These are phyloP conservation scores for Conger conger DNA, from an alignment of 2,113 vertebrate species.

Conservation along the genomic window DNA sequence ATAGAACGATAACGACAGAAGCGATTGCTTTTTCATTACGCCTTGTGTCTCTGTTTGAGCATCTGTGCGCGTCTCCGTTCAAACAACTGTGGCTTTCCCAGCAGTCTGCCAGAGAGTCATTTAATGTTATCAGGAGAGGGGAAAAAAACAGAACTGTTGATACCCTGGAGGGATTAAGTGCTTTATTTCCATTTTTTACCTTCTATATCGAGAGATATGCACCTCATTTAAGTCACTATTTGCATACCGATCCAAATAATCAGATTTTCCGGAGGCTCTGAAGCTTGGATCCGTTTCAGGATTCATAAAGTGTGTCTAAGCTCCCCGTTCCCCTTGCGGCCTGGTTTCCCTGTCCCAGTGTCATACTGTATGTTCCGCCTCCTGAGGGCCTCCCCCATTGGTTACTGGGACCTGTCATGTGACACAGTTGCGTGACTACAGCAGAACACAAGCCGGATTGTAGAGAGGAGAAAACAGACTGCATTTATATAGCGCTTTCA, in stretches of 20 bases:
- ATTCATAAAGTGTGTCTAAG: constrained; percentile 13
- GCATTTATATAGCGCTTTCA: too few relatives aligned
- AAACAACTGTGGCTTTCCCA: neutral
- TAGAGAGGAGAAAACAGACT: too few relatives aligned
- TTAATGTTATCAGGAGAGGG: neutral
- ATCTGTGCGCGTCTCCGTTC: neutral
- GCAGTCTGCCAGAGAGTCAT: neutral
- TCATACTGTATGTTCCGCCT: neutral
- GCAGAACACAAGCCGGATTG: neutral
- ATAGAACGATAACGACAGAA: neutral
- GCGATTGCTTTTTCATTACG: neutral
- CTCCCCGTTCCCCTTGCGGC: neutral
- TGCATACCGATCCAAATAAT: constrained; percentile 28
- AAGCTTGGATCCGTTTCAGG: constrained; percentile 4
- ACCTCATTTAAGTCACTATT: constrained; percentile 2
- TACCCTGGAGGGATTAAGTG: neutral
- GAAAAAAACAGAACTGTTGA: neutral
- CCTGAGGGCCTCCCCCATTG: neutral
- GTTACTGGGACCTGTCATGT: neutral
- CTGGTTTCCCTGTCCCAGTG: neutral
- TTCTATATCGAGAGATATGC: neutral
- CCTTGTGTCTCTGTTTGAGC: neutral
- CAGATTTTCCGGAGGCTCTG: constrained; percentile 11
- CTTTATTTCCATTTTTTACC: neutral
- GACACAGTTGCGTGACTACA: neutral